Conservation (phyloP, 2,113 vertebrate species). For the Motacilla tschutschensis region DNA sequence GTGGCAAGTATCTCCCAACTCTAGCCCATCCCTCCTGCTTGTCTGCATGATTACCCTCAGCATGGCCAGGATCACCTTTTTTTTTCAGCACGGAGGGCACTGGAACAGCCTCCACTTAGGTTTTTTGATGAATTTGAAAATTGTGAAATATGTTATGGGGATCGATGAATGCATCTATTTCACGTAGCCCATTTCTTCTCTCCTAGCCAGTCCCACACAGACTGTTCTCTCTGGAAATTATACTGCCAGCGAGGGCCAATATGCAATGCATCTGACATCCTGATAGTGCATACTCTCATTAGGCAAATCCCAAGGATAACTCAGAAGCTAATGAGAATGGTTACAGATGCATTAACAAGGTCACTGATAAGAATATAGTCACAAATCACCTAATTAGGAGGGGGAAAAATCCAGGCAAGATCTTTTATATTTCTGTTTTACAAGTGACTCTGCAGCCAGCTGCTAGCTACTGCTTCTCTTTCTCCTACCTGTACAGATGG, state of each 20-base stretch:
- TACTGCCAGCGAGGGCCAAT: neutral
- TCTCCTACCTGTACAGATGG: neutral
- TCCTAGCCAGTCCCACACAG: neutral
- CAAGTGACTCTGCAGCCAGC: neutral
- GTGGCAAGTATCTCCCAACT: neutral
- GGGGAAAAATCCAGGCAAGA: neutral
- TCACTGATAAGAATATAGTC: slow-evolving; percentile 45
- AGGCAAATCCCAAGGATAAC: slow-evolving; percentile 50
- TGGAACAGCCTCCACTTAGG: accelerated
- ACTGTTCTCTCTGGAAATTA: neutral
- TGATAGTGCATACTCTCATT: neutral
- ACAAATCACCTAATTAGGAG: slow-evolving; percentile 51
- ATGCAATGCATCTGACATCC: neutral
- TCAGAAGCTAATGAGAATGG: slow-evolving; percentile 40
- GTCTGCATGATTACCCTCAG: neutral
- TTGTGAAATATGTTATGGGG: neutral
- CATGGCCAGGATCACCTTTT: neutral
- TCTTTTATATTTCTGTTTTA: neutral
- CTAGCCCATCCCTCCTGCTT: neutral
- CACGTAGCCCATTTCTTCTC: neutral
- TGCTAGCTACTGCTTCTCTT: neutral
- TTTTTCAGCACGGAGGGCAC: neutral
- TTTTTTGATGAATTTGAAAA: neutral
- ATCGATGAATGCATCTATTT: neutral
- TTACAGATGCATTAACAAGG: slow-evolving; percentile 49